Conservation (phyloP, 1,140 invertebrate species). For the Batillaria attramentaria region DNA sequence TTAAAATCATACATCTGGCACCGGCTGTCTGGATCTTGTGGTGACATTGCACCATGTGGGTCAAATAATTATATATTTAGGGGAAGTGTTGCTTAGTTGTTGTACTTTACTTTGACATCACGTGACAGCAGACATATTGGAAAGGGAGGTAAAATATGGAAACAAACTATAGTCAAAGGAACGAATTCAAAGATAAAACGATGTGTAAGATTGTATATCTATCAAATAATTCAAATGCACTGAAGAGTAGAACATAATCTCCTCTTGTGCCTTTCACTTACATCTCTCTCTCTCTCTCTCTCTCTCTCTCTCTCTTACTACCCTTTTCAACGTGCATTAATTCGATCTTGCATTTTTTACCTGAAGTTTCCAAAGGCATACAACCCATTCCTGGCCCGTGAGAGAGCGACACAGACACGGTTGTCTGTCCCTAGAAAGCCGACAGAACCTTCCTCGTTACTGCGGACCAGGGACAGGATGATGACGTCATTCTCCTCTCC, state of each 20-base stretch:
- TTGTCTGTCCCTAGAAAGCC: conserved; percentile 85
- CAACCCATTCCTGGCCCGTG: conserved; percentile 83
- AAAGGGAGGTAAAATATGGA: too few relatives aligned
- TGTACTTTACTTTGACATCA: too few relatives aligned
- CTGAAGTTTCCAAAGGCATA: conserved; percentile 81
- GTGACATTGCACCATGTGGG: too few relatives aligned
- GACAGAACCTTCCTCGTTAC: conserved; percentile 76
- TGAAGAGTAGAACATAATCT: neutral
- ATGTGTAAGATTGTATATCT: neutral
- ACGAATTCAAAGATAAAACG: neutral
- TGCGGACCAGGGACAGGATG: conserved; percentile 85
- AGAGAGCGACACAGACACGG: conserved; percentile 86
- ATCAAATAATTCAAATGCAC: neutral
- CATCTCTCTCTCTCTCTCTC: too few relatives aligned
- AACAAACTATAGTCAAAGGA: neutral
- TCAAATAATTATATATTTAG: too few relatives aligned
- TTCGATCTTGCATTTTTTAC: conserved; percentile 48
- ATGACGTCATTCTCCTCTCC: conserved; percentile 90
- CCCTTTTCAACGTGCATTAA: neutral
- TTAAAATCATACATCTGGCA: too few relatives aligned
- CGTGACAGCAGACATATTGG: too few relatives aligned
- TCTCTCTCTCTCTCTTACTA: too few relatives aligned
- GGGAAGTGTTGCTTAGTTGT: too few relatives aligned
- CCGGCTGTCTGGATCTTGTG: too few relatives aligned
- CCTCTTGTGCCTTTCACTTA: too few relatives aligned